phyloP scores from a whole-genome alignment of 2,888 invertebrate species.

The Gortyna flavago region DNA sequence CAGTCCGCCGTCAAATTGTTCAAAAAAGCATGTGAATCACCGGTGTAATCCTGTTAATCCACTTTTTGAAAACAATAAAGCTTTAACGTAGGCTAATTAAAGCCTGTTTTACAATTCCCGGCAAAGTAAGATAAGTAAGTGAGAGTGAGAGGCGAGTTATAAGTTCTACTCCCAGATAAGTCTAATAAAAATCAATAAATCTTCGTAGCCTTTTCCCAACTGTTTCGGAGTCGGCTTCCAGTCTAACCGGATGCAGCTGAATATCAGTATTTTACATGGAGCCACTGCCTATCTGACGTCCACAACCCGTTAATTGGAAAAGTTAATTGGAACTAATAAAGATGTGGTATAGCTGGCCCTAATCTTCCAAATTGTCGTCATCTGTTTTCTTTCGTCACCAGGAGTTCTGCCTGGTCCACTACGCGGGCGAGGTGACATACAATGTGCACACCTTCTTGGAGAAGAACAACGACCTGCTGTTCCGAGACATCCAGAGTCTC shows the following conservation, averaged over 20 bases:
- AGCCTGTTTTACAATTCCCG: background rate
- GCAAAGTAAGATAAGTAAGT: background rate
- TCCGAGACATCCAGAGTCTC: conserved; percentile 95
- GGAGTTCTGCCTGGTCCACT: conserved; percentile 97
- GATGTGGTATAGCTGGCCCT: background rate
- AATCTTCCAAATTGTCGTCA: background rate
- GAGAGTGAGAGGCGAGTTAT: too few relatives aligned
- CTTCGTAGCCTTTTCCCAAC: background rate
- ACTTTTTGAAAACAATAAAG: background rate
- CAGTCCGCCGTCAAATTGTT: too few relatives aligned
- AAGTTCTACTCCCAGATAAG: background rate
- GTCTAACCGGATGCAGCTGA: background rate
- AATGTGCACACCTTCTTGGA: conserved; percentile 96
- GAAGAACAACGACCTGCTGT: conserved; percentile 97
- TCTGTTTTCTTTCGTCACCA: conserved; percentile 75
- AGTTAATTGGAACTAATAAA: background rate
- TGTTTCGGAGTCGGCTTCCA: background rate
- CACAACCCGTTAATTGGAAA: background rate
- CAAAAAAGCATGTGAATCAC: too few relatives aligned
- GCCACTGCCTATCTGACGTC: background rate
- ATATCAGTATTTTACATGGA: background rate
- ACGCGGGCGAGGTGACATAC: conserved; percentile 98
- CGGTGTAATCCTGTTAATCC: too few relatives aligned
- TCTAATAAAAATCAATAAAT: background rate
- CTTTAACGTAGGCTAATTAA: background rate